These are phyloP conservation scores for Crotalus horridus DNA, from an alignment of 2,113 vertebrate genomes.

Conservation along the genomic window DNA sequence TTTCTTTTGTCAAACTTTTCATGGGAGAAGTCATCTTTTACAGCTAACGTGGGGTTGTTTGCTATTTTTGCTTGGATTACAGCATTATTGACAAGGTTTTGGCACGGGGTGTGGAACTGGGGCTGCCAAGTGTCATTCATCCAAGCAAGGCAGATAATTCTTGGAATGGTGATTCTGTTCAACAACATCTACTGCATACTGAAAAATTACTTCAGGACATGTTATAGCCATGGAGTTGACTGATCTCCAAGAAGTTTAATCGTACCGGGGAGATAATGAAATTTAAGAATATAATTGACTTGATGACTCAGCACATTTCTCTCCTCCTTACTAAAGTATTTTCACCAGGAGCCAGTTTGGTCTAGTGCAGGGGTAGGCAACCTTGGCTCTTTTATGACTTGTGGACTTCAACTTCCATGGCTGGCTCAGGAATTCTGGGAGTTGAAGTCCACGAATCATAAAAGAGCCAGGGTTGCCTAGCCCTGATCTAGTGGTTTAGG, in stretches of 20 bases:
- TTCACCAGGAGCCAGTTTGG: not conserved
- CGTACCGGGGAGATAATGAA: conserved; percentile 14
- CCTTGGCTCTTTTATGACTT: too few species aligned
- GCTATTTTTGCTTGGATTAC: conserved; percentile 24
- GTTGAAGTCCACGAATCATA: too few species aligned
- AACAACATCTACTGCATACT: not conserved
- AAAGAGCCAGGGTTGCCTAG: too few species aligned
- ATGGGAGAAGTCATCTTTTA: conserved; percentile 10
- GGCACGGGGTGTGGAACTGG: not conserved
- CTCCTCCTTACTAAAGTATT: not conserved
- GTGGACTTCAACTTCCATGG: too few species aligned
- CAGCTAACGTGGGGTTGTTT: not conserved
- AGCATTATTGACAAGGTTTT: conserved; percentile 28
- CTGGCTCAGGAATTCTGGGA: too few species aligned
- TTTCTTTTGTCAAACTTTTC: conserved; percentile 1
- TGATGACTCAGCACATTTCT: not conserved
- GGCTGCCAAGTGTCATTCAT: conserved; percentile 17
- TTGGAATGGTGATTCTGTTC: conserved; percentile 1
- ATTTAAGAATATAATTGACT: not conserved
- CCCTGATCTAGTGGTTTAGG: not conserved
- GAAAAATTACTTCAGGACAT: conserved; percentile 14
- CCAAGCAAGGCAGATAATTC: not conserved
- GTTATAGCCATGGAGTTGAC: not conserved
- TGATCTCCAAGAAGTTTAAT: conserved; percentile 10
- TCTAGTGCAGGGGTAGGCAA: not conserved